Base-by-base conservation (phyloP, 1,140 invertebrate species). In the Drosophila ironensis region DNA sequence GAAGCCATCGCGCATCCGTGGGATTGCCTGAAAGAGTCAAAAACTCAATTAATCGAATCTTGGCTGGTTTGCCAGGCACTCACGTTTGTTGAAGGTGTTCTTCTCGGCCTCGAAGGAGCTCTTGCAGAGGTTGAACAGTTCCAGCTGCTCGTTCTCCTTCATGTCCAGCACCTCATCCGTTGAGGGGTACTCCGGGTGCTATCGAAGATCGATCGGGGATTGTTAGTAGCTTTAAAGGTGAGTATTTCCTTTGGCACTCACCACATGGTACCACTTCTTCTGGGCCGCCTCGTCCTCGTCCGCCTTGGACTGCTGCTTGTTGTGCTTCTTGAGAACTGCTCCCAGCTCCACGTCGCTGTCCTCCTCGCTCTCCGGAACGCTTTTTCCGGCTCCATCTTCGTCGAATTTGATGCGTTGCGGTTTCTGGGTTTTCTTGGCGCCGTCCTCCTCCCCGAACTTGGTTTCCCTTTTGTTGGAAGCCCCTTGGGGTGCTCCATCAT, bases 1-100 rank as follows among this genome's bases (percentile, higher is more conserved):
- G 92, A 41, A 96, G 90, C 95, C 95, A 97, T 11, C 87, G 75
- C 3, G 87, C 80, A 60, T 90, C 89, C 0, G 74, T 47, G 9
- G 89, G 88, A 69, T 90, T 88, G 2, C 82, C 89, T 90, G 17
- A 1, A 8, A 7, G 19, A 7, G 4, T 16, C 1, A 5, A 17
- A 37, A 17, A 8, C 7, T 22, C 5, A 22, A 3, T 3, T 3
- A 22, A 22, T 22, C 20, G n/a, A n/a, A 14, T 14, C 3, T 37
- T 16, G 8, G 3, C 2, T 3, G 2, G n/a, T n/a, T n/a, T n/a
- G n/a, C n/a, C n/a, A n/a, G n/a, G n/a, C n/a, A 61, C 80, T 28
- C 52, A 90, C 89, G 71, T 35, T 78, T 90, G 17, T 56, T 70
- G 4, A 72, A 88, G 0, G 61, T 66, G 0, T 44, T 24, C 24